Evolutionary conservation across 2,888 invertebrate species (phyloP).

Genomic region (Perdita meconis): DNA sequence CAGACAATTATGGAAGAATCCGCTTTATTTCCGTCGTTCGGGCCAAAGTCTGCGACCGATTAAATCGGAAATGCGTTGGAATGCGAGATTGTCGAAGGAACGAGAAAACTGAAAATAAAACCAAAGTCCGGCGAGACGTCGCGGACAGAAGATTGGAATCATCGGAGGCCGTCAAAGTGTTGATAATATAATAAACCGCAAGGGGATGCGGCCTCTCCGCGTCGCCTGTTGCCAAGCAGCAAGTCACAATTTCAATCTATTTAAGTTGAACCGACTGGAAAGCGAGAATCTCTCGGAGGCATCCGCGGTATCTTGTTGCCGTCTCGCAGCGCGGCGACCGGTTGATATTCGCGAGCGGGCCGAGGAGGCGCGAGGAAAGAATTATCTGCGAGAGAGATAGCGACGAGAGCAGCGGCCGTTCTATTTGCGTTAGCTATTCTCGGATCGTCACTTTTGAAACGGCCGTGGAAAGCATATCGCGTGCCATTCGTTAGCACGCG

Average conservation of each 20-base stretch:
- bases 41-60: no score
- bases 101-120: no score
- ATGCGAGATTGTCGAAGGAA: no score
- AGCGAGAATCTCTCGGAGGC: slow-evolving; percentile 33
- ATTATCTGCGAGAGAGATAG: slow-evolving; percentile 43
- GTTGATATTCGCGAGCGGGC: slow-evolving; percentile 10
- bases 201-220: background rate
- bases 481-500: slow-evolving; percentile 56
- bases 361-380: slow-evolving; percentile 40
- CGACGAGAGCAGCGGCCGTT: slow-evolving; percentile 19
- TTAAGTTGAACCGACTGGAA: slow-evolving; percentile 38
- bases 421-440: slow-evolving; percentile 61
- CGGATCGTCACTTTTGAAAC: slow-evolving; percentile 52
- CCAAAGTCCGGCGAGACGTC: no score
- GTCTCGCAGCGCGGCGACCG: slow-evolving; percentile 20
- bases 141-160: no score
- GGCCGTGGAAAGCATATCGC: slow-evolving; percentile 42
- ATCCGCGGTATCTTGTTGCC: slow-evolving; percentile 32
- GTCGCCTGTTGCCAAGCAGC: slow-evolving; percentile 19
- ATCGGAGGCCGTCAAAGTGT: no score
- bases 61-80: no score
- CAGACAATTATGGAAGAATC: no score
- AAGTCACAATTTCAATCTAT: slow-evolving; percentile 38
- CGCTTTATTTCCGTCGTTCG: no score
- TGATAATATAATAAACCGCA: slow-evolving; percentile 7